Evolutionary conservation across 2,888 invertebrate species (phyloP).

Genomic region (Sympetrum striolatum): DNA sequence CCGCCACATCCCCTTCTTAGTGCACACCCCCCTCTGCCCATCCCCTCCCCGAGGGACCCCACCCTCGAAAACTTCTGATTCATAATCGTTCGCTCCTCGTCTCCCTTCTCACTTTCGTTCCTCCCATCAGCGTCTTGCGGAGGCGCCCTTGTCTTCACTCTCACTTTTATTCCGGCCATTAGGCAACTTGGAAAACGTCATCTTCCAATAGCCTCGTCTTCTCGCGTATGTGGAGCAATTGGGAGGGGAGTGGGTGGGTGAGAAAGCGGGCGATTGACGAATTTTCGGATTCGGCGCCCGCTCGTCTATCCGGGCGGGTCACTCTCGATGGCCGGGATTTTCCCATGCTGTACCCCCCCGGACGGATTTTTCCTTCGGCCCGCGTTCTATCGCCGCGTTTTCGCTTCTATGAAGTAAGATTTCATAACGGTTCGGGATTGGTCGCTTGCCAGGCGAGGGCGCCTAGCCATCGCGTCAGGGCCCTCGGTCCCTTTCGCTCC

Average conservation of each 20-base stretch:
- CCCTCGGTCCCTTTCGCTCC: neutral
- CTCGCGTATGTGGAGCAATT: constrained; percentile 6
- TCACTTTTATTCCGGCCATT: neutral
- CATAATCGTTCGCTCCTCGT: constrained; percentile 3
- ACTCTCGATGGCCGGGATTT: neutral
- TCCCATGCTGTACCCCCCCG: neutral
- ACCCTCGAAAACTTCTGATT: neutral
- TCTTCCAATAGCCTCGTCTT: neutral
- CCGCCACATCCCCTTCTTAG: neutral
- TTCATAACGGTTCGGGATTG: constrained; percentile 10
- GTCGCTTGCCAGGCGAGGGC: neutral
- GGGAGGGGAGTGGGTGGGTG: neutral
- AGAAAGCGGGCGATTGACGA: neutral
- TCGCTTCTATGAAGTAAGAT: neutral
- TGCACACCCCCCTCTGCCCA: neutral
- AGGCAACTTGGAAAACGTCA: constrained; percentile 13
- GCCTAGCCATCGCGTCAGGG: neutral
- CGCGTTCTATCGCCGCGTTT: neutral
- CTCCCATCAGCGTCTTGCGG: no score
- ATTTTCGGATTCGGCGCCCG: neutral
- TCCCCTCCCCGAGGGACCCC: neutral
- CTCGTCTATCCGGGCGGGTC: neutral
- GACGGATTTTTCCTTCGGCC: neutral
- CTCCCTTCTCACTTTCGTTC: neutral
- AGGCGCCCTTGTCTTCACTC: neutral